Evolutionary conservation across 1,140 invertebrate species (phyloP).

Genomic region (Zaprionus capensis): DNA sequence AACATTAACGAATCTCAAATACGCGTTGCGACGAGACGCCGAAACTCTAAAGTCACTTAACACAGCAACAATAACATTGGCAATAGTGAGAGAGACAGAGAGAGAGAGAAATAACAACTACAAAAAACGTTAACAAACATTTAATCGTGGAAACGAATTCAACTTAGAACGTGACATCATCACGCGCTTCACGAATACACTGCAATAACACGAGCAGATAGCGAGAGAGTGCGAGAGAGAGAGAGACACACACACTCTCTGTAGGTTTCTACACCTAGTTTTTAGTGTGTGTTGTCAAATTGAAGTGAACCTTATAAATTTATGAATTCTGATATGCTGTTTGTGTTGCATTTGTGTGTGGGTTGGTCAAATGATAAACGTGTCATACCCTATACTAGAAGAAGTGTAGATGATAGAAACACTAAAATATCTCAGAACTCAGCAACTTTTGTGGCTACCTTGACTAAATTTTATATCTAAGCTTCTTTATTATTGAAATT

Average conservation of each 20-base stretch:
- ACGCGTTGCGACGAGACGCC: conserved; percentile 29
- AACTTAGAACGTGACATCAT: conserved; percentile 83
- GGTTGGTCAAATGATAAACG: conserved; percentile 17
- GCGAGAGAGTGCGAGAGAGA: conserved; percentile 52
- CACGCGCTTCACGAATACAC: conserved; percentile 65
- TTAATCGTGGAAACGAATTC: conserved; percentile 76
- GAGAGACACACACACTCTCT: conserved; percentile 5
- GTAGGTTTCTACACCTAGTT: conserved; percentile 5
- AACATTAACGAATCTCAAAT: conserved; percentile 79
- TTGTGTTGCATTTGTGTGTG: conserved; percentile 8
- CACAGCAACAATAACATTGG: conserved; percentile 22
- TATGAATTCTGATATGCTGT: conserved; percentile 45
- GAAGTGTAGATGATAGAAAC: background rate
- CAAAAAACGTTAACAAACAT: conserved; percentile 70
- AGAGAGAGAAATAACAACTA: conserved; percentile 8
- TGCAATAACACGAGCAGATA: conserved; percentile 44
- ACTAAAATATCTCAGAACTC: too few species aligned
- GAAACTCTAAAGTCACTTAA: conserved; percentile 28
- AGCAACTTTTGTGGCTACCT: background rate
- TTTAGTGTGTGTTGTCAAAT: conserved; percentile 42
- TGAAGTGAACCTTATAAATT: conserved; percentile 51
- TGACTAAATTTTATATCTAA: background rate
- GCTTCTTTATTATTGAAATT: too few species aligned
- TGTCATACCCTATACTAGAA: conserved; percentile 15
- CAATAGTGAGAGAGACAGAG: background rate